Evolutionary conservation across 2,888 invertebrate genomes (phyloP), one percentile per base, ranked within the genome.

Genomic region (Caenorhabditis uteleia): DNA sequence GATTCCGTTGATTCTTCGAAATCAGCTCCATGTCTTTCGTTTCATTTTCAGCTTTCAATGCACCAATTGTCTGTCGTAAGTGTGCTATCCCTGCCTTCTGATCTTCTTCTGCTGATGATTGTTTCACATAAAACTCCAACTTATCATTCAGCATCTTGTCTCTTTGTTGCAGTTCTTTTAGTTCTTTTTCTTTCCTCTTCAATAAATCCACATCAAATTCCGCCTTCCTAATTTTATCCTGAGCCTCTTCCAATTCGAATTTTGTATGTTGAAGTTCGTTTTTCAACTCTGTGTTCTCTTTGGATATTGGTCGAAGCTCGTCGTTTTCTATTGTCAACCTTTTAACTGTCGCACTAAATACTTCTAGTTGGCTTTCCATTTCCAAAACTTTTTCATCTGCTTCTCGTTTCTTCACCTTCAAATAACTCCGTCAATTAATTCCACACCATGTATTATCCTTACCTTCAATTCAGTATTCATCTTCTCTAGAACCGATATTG

Each of bases 81-180:
- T 50, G 31, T 18, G n/a, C 20, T 3, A 49, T 49, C 8, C 29
- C 45, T 12, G 36, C 29, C 27, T 65, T 65, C 20, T 46, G 42
- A n/a, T 48, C 51, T 39, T 58, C 58, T 12, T 55, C 59, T 0
- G 38, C 23, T n/a, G 59, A 51, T 21, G 65, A 59, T 10, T 36
- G 26, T 34, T 55, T 59, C 14, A 65, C 51, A 39, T 55, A 48
- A 34, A 59, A 55, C 20, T 59, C 65, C 7, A 65, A 29, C 23
- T 59, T 50, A 16, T 50, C 23, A 4, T 33, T 44, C 8, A 57
- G 26, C n/a, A 38, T 21, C 20, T 34, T 34, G 34, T 12, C 34
- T 34, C 34, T n/a, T n/a, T 34, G 8, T 34, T 51, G 38, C n/a
- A 57, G 43, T 8, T 65, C 65, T 20, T 51, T 55, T 18, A 45